Conservation (phyloP, 2,888 invertebrate species). For the Xestia xanthographa region DNA sequence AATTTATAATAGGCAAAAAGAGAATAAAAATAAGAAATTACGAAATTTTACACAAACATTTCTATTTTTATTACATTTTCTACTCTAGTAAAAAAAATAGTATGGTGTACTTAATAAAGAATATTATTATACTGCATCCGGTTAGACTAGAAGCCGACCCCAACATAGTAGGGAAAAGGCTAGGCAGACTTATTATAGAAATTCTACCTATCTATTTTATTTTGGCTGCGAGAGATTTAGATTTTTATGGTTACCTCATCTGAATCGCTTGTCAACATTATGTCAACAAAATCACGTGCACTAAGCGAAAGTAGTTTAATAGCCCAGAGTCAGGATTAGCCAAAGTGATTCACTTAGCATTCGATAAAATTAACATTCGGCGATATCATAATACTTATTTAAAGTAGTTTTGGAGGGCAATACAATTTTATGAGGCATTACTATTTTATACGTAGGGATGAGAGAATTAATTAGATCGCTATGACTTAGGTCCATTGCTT, state of each 20-base stretch:
- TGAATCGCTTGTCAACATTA: neutral
- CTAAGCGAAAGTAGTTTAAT: slow-evolving; percentile 5
- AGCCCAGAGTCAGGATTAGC: neutral
- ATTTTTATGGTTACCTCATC: neutral
- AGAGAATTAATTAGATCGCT: neutral
- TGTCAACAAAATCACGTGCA: neutral
- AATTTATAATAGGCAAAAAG: too few species aligned
- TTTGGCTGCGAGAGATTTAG: neutral
- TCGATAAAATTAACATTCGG: slow-evolving; percentile 3
- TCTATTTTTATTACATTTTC: too few species aligned
- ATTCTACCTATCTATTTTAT: too few species aligned
- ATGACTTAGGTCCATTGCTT: too few species aligned
- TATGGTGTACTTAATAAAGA: too few species aligned
- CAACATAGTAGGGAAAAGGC: too few species aligned
- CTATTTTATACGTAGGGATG: slow-evolving; percentile 4
- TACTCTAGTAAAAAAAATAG: too few species aligned
- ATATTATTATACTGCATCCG: too few species aligned
- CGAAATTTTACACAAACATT: too few species aligned
- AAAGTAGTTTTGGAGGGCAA: neutral
- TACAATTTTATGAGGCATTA: neutral
- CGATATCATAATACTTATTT: slow-evolving; percentile 4
- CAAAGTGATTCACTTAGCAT: neutral
- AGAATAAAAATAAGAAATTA: too few species aligned
- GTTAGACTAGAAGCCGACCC: too few species aligned
- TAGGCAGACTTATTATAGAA: too few species aligned